phyloP scores from a whole-genome alignment of 2,888 invertebrate species.

The Drosophila koepferae region DNA sequence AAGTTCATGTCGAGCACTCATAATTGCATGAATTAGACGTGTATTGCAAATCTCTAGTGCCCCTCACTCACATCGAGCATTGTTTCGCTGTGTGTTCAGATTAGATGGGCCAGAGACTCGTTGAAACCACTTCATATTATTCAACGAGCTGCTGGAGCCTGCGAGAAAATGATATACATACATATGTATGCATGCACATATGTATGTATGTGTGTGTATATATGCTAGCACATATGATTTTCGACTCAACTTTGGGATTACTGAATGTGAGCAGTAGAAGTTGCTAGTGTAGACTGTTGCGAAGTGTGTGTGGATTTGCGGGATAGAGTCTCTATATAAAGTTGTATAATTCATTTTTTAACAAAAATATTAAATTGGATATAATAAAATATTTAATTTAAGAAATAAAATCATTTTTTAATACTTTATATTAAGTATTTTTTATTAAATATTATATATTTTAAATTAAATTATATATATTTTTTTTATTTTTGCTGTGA shows the following conservation, averaged over 20 bases:
- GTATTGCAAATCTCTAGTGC: conserved; percentile 54
- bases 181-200: too few relatives aligned
- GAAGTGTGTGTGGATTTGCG: not conserved
- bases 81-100: conserved; percentile 20
- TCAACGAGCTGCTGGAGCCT: conserved; percentile 7
- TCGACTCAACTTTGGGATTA: not conserved
- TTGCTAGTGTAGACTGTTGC: not conserved
- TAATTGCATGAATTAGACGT: conserved; percentile 65
- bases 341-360: not conserved
- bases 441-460: too few relatives aligned
- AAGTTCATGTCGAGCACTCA: conserved; percentile 62
- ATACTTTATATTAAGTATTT: too few relatives aligned
- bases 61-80: conserved; percentile 19
- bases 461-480: too few relatives aligned
- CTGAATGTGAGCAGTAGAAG: not conserved
- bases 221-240: conserved; percentile 1
- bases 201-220: not conserved
- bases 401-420: too few relatives aligned
- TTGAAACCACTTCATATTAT: conserved; percentile 33
- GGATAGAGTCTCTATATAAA: not conserved
- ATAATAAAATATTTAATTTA: too few relatives aligned
- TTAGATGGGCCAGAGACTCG: conserved; percentile 33
- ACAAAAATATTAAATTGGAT: not conserved
- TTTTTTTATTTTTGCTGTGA: too few relatives aligned
- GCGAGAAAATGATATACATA: not conserved